Evolutionary conservation across 2,888 invertebrate genomes (phyloP), one percentile per base, ranked within the genome.

Genomic region (Protodeltote pygarga): DNA sequence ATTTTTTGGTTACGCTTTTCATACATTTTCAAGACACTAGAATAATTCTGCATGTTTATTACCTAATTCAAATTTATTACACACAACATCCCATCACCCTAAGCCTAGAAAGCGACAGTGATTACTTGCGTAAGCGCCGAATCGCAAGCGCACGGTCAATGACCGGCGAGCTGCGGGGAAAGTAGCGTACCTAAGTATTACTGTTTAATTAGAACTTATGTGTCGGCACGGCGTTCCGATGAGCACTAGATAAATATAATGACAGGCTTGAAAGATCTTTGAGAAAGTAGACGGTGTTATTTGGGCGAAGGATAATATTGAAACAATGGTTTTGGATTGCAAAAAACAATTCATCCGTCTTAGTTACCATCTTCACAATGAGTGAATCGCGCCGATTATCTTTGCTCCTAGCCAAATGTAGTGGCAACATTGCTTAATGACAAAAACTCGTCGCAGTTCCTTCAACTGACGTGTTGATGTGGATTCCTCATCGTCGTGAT

Each of bases 71-170:
- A 15, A 49, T 33, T 11, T 10, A 3, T 33, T 10, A 32, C 33
- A 23, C 41, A 28, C 23, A 31, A 40, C 34, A 39, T 48, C 58
- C 49, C 49, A 60, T 66, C 66, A 69, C 68, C 75, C 69, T 73
- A 75, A 71, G 81, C 80, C 78, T 89, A 89, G 89, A 90, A 89
- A 90, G 89, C 72, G 87, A 89, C 81, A 89, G 89, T 87, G 83
- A 79, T 80, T 72, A 63, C 78, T 87, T 87, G 83, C 87, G 88
- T 80, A 84, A 86, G 79, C 77, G 80, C 83, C 89, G 82, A 89
- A 89, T 83, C 69, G 73, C 71, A 57, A 53, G 48, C 52, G 53
- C 29, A 37, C 73, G 87, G 87, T 81, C 85, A 76, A 65, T 76
- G 88, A 86, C 85, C 85, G 79, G 65, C 77, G 75, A 52, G 59